A percentile compares a stretch with the other conserved stretches of the same genome.
Evolutionary conservation across 2,113 vertebrate species (phyloP).

Genomic region (Erythrocercus mccallii): DNA sequence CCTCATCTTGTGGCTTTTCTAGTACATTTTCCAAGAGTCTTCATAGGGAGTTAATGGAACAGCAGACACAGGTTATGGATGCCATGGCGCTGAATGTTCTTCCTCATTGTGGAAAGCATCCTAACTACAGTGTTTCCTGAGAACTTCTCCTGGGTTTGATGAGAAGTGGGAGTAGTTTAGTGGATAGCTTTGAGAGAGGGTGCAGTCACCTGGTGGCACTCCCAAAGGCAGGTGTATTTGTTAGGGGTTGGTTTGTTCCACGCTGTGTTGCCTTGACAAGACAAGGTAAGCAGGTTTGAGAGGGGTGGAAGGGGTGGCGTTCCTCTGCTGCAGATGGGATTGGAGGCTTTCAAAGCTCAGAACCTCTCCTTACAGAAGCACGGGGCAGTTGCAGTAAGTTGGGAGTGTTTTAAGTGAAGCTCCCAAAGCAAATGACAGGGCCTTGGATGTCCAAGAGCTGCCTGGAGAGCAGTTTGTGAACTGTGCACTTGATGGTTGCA

Average conservation of each 20-base stretch:
- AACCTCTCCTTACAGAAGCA: background rate
- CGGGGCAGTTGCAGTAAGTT: background rate
- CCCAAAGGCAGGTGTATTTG: background rate
- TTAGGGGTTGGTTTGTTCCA: fast-evolving
- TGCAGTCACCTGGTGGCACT: background rate
- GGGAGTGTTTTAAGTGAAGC: background rate
- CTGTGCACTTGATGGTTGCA: background rate
- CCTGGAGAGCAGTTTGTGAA: background rate
- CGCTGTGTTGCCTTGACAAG: background rate
- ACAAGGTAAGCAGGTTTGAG: background rate
- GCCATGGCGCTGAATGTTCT: fast-evolving
- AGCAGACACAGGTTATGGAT: fast-evolving
- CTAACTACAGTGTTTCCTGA: background rate
- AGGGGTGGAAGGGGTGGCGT: background rate
- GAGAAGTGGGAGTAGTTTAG: background rate
- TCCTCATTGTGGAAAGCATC: background rate
- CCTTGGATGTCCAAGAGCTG: background rate
- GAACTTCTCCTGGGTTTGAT: background rate
- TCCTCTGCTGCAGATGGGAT: background rate
- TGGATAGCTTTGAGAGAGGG: background rate
- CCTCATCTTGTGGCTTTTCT: background rate
- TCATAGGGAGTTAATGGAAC: background rate
- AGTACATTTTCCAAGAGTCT: background rate
- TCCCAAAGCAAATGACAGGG: background rate
- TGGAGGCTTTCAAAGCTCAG: background rate